These are phyloP conservation scores for Molossus alvarezi DNA, from an alignment of 2,797 vertebrate species.

Conservation along the genomic window DNA sequence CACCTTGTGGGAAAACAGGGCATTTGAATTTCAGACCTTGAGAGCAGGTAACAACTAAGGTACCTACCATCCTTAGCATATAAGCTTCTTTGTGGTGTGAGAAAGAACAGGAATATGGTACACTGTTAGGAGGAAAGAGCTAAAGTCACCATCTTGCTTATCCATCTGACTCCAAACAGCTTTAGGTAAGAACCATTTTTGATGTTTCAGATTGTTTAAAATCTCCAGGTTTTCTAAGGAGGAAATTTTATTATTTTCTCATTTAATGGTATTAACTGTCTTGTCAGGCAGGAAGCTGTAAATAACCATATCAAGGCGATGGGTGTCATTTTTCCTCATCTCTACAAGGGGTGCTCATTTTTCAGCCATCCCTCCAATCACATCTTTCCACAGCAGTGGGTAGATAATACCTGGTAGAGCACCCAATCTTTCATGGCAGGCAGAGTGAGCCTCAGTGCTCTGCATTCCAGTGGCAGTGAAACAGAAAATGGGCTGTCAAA, in stretches of 20 bases:
- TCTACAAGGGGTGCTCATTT: not conserved
- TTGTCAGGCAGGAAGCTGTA: not conserved
- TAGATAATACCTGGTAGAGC: not conserved
- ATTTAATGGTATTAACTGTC: not conserved
- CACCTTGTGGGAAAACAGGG: not conserved
- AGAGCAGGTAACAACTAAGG: not conserved
- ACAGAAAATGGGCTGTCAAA: not conserved
- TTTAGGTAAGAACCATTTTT: not conserved
- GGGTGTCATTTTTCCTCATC: not conserved
- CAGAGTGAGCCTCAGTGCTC: not conserved
- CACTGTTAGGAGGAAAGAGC: not conserved
- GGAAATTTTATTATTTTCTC: not conserved
- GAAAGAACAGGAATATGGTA: not conserved
- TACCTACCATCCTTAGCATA: not conserved
- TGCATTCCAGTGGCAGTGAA: not conserved
- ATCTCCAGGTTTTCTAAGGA: not conserved
- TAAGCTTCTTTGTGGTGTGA: not conserved
- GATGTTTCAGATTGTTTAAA: slow-evolving; percentile 12
- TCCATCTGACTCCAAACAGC: not conserved
- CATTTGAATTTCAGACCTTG: not conserved
- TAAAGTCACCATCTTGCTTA: not conserved
- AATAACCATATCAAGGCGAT: not conserved
- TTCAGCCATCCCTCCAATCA: not conserved
- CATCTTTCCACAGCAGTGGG: not conserved
- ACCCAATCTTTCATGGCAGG: not conserved